Percentiles rank a stretch among this genome's conserved stretches.
phyloP scores from a whole-genome alignment of 2,113 vertebrate species.

The Macrotis lagotis region DNA sequence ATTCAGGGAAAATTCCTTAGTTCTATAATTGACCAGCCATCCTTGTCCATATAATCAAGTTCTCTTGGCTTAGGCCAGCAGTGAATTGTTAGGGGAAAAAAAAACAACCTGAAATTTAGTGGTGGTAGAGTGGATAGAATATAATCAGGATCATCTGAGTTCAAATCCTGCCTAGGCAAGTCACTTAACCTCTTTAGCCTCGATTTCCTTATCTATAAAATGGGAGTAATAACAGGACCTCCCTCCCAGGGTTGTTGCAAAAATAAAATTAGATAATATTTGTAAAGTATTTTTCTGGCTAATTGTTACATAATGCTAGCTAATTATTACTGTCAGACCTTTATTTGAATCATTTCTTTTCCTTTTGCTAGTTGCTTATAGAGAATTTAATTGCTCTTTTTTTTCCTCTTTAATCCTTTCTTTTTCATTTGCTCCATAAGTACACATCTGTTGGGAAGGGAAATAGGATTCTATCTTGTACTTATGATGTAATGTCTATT shows the following conservation, averaged over 20 bases:
- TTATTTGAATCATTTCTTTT: background rate
- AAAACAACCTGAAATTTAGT: background rate
- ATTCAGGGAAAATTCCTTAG: background rate
- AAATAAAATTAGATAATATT: background rate
- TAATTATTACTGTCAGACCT: background rate
- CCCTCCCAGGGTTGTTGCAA: background rate
- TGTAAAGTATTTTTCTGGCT: background rate
- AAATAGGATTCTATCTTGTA: conserved; percentile 21
- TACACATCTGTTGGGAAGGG: background rate
- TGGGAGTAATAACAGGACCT: background rate
- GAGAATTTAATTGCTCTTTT: background rate
- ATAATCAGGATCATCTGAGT: no score
- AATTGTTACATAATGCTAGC: background rate
- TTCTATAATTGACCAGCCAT: background rate
- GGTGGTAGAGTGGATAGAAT: background rate
- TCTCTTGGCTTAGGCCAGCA: background rate
- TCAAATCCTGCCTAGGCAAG: background rate
- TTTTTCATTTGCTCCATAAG: background rate
- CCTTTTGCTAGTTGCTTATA: background rate
- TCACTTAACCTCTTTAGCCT: background rate
- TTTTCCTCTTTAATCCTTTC: background rate
- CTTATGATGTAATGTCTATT: background rate
- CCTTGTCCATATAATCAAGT: background rate
- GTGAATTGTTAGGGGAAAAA: background rate
- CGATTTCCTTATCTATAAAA: background rate